Conservation (phyloP, 2,888 invertebrate genomes). For the Diabrotica balteata region DNA sequence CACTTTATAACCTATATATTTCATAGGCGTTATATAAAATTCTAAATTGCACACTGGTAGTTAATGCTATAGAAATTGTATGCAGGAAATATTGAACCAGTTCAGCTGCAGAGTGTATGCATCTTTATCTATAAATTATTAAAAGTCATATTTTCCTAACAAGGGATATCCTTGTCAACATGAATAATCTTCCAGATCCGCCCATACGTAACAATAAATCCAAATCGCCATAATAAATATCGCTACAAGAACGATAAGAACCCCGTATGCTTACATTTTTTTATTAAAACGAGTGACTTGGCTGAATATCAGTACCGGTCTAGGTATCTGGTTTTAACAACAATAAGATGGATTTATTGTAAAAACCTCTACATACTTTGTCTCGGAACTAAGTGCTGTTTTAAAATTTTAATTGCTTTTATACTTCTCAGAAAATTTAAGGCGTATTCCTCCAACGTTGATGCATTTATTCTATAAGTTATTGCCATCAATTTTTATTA, state of each 20-base stretch:
- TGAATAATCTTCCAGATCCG: constrained; percentile 11
- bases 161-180: constrained; percentile 13
- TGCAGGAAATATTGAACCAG: constrained; percentile 10
- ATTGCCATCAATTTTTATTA: too few species aligned
- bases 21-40: too few species aligned
- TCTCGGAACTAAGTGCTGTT: too few species aligned
- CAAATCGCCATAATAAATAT: constrained; percentile 11
- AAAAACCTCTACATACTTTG: too few species aligned
- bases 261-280: not conserved
- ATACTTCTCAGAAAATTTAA: too few species aligned
- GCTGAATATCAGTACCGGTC: not conserved
- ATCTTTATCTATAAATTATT: not conserved
- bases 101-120: not conserved
- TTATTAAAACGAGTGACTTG: not conserved
- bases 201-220: constrained; percentile 12
- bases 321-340: not conserved
- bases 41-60: too few species aligned
- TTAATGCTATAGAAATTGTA: not conserved
- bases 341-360: too few species aligned
- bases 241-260: not conserved
- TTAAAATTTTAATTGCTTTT: too few species aligned
- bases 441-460: too few species aligned
- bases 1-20: too few species aligned
- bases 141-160: constrained; percentile 8
- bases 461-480: too few species aligned